These are phyloP conservation scores for Cirrhinus mrigala DNA, from an alignment of 2,797 vertebrate genomes.

Conservation along the genomic window DNA sequence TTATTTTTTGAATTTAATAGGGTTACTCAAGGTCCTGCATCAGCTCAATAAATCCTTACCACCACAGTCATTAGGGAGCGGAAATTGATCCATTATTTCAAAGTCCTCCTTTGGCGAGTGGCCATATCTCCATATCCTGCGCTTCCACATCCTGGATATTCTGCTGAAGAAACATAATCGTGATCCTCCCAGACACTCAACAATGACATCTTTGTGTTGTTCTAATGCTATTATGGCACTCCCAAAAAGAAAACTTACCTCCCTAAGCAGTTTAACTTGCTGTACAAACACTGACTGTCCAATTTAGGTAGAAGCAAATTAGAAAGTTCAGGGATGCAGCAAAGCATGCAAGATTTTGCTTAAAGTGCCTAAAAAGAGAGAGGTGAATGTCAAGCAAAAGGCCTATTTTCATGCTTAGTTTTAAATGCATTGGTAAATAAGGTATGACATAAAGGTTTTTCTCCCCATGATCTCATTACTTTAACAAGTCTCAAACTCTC, in stretches of 20 bases:
- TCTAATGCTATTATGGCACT: conserved; percentile 37
- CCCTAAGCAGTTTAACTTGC: conserved; percentile 39
- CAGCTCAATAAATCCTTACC: conserved; percentile 32
- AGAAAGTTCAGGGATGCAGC: conserved; percentile 2
- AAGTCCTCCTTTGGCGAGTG: conserved; percentile 22
- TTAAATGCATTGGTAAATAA: conserved; percentile 12
- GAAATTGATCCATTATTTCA: conserved; percentile 40
- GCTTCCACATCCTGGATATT: conserved; percentile 11
- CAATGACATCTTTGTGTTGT: conserved; percentile 26
- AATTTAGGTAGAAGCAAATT: conserved; percentile 57
- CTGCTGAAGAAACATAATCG: conserved; percentile 13
- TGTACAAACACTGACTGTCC: conserved; percentile 55
- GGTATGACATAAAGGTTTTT: background rate
- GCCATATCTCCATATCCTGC: conserved; percentile 28
- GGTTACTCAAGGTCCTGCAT: conserved; percentile 18
- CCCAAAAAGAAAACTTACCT: background rate
- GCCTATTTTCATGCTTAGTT: background rate
- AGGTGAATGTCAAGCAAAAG: conserved; percentile 7
- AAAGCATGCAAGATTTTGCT: background rate
- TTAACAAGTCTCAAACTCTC: background rate
- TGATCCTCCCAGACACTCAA: conserved; percentile 12
- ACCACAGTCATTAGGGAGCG: conserved; percentile 36
- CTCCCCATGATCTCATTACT: background rate
- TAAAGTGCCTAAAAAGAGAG: background rate
- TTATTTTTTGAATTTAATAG: background rate